phyloP scores from a whole-genome alignment of 1,140 invertebrate species.

The Meloidogyne hapla region DNA sequence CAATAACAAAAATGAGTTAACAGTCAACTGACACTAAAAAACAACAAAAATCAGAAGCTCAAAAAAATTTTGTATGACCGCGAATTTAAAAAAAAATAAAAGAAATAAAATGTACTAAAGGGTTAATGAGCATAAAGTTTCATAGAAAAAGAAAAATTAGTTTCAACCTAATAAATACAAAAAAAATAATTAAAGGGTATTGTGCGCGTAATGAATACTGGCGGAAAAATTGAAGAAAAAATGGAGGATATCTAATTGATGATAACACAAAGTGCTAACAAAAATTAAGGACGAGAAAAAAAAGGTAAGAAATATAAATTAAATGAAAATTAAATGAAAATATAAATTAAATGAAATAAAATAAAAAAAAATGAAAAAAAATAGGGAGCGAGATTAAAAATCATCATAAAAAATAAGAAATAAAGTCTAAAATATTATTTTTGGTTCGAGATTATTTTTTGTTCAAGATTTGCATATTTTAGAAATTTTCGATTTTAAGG shows the following conservation, averaged over 20 bases:
- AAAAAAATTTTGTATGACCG: neutral
- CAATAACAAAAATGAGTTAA: no score
- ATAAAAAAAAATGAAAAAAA: neutral
- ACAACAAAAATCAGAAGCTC: neutral
- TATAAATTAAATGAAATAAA: neutral
- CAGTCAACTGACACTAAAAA: no score
- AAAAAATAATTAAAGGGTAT: neutral
- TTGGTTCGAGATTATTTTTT: no score
- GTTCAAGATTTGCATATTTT: no score
- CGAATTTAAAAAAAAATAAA: neutral
- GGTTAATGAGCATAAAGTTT: conserved; percentile 12
- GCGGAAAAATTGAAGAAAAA: conserved; percentile 1
- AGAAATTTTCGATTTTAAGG: no score
- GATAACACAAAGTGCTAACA: neutral
- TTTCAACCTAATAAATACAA: neutral
- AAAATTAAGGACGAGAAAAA: neutral
- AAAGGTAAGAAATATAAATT: neutral
- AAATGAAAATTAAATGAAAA: neutral
- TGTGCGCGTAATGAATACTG: neutral
- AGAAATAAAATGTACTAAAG: neutral
- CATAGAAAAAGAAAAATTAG: neutral
- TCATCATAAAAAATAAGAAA: no score
- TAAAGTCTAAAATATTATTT: no score
- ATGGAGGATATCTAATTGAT: neutral
- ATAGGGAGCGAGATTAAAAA: no score